Percentiles rank a stretch among this genome's conserved stretches.
These are phyloP conservation scores for Pseudorasbora parva DNA, from an alignment of 2,113 vertebrate genomes.

Conservation along the genomic window DNA sequence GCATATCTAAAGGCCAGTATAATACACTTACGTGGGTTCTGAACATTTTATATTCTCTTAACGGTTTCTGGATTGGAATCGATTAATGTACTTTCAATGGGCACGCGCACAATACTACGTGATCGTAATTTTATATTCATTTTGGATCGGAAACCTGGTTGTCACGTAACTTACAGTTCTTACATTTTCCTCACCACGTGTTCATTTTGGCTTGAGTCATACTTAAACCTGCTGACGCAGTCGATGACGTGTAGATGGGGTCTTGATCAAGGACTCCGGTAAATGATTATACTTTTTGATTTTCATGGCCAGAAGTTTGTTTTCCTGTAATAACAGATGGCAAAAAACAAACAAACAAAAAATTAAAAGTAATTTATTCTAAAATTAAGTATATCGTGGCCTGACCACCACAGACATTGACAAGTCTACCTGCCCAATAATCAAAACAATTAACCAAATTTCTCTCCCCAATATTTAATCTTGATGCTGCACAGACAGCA, in stretches of 20 bases:
- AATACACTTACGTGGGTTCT: background rate
- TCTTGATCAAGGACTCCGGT: background rate
- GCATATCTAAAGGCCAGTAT: background rate
- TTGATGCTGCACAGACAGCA: background rate
- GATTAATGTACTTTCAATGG: background rate
- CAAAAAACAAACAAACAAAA: background rate
- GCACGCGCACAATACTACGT: background rate
- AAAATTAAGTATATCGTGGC: background rate
- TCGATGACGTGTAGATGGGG: background rate
- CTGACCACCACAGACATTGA: background rate
- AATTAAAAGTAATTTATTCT: background rate
- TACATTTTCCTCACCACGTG: constrained; percentile 10
- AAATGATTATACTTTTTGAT: background rate
- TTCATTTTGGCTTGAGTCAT: constrained; percentile 12
- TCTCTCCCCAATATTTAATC: background rate
- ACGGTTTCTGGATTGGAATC: background rate
- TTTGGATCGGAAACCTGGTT: background rate
- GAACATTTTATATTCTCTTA: background rate
- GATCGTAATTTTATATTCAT: background rate
- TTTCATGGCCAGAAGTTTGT: background rate
- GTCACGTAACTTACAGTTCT: background rate
- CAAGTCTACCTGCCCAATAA: background rate
- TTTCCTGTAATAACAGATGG: background rate
- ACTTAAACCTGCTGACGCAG: background rate
- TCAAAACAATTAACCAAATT: background rate